Evolutionary conservation across 2,888 invertebrate species (phyloP).

Genomic region (Actias luna): DNA sequence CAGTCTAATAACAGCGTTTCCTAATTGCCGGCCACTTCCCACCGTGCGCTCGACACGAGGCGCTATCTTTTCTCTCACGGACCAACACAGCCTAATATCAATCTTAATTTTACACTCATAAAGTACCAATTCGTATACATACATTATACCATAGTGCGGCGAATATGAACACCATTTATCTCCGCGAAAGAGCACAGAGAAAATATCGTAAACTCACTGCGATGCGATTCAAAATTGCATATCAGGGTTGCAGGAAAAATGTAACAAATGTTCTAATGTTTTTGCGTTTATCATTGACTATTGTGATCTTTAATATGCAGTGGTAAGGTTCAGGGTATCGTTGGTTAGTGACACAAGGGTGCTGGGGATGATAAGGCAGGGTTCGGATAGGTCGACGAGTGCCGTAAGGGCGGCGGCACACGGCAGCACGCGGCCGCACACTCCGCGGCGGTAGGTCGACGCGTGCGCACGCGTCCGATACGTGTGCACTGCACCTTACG

Average conservation of each 20-base stretch:
- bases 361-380: constrained; percentile 34
- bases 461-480: constrained; percentile 70
- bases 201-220: constrained; percentile 22
- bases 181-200: constrained; percentile 20
- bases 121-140: constrained; percentile 25
- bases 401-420: constrained; percentile 47
- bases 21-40: constrained; percentile 72
- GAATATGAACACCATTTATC: constrained; percentile 14
- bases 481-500: constrained; percentile 29
- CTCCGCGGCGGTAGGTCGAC: constrained; percentile 69
- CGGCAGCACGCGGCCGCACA: constrained; percentile 78
- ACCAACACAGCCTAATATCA: constrained; percentile 21
- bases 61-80: constrained; percentile 43
- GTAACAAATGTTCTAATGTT: constrained; percentile 14
- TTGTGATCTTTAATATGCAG: constrained; percentile 18
- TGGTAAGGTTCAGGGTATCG: constrained; percentile 31
- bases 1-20: constrained; percentile 69
- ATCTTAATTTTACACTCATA: constrained; percentile 22
- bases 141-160: not conserved
- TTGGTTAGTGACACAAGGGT: not conserved
- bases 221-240: constrained; percentile 29
- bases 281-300: constrained; percentile 12
- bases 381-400: constrained; percentile 46
- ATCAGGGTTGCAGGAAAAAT: constrained; percentile 21
- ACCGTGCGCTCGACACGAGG: constrained; percentile 74